phyloP scores from a whole-genome alignment of 2,113 vertebrate species.

The Paradoxurus hermaphroditus region DNA sequence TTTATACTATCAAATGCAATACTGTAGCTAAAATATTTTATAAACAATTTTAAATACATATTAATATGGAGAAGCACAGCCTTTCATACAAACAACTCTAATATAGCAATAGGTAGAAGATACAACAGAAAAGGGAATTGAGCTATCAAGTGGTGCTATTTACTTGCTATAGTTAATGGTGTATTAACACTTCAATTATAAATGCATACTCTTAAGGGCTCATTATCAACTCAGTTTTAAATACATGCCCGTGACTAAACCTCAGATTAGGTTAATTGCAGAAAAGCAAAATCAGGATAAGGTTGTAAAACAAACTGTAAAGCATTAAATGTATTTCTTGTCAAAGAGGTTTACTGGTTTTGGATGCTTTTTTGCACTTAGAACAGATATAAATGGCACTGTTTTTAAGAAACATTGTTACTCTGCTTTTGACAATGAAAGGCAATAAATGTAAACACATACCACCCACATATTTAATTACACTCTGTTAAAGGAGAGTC shows the following conservation, averaged over 20 bases:
- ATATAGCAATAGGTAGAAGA: not conserved
- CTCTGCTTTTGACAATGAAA: conserved; percentile 40
- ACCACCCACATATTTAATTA: not conserved
- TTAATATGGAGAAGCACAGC: conserved; percentile 21
- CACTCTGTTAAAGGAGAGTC: not conserved
- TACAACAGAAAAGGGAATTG: not conserved
- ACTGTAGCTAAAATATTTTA: not conserved
- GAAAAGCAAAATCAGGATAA: conserved; percentile 20
- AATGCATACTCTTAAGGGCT: conserved; percentile 68
- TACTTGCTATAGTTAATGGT: conserved; percentile 87
- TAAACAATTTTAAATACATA: not conserved
- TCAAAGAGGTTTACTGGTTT: conserved; percentile 79
- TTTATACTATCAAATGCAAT: conserved; percentile 14
- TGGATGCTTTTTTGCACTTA: conserved; percentile 80
- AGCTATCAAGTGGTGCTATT: conserved; percentile 73
- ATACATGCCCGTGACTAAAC: not conserved
- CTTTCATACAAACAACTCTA: conserved; percentile 35
- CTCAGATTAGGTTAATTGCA: conserved; percentile 15
- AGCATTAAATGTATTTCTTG: conserved; percentile 5
- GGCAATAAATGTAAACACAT: conserved; percentile 26
- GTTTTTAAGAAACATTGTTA: conserved; percentile 40
- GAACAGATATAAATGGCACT: not conserved
- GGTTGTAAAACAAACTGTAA: conserved; percentile 25
- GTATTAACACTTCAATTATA: conserved; percentile 85
- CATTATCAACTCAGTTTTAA: conserved; percentile 51